These are phyloP conservation scores for Coranthus polyacanthus DNA, from an alignment of 2,797 vertebrate species.

Conservation along the genomic window DNA sequence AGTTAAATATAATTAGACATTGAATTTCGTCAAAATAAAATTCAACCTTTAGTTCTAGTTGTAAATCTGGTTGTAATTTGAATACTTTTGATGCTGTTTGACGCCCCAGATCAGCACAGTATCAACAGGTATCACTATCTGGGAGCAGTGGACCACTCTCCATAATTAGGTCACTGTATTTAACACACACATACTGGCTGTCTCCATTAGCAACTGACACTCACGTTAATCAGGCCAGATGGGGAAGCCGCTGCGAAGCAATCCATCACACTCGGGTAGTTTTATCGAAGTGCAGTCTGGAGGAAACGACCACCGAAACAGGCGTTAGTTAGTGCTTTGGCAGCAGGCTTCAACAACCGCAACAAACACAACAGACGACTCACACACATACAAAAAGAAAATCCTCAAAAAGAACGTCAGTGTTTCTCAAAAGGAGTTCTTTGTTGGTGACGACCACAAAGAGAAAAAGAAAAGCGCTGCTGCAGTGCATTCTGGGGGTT, in stretches of 20 bases:
- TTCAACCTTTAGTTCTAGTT: not conserved
- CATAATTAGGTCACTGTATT: slow-evolving; percentile 25
- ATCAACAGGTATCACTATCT: not conserved
- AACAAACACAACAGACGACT: slow-evolving; percentile 23
- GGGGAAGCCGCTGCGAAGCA: slow-evolving; percentile 20
- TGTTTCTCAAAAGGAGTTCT: slow-evolving; percentile 63
- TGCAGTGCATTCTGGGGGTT: slow-evolving; percentile 79
- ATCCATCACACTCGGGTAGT: slow-evolving; percentile 19
- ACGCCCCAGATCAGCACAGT: not conserved
- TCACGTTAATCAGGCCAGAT: slow-evolving; percentile 29
- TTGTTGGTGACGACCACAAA: too few relatives aligned
- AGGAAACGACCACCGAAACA: slow-evolving; percentile 38
- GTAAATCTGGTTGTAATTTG: not conserved
- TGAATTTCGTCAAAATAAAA: not conserved
- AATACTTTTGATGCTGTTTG: not conserved
- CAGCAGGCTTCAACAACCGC: slow-evolving; percentile 68
- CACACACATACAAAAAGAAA: slow-evolving; percentile 47
- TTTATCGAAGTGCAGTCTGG: slow-evolving; percentile 25
- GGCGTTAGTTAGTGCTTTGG: slow-evolving; percentile 64
- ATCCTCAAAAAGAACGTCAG: slow-evolving; percentile 54
- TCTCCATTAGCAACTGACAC: slow-evolving; percentile 30
- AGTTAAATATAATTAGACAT: not conserved
- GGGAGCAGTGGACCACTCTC: not conserved
- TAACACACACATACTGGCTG: slow-evolving; percentile 20
- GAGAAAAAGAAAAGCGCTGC: slow-evolving; percentile 68